phyloP scores from a whole-genome alignment of 37 sponge, comb jelly and placozoan species.

The Diacarnus erythraeanus region DNA sequence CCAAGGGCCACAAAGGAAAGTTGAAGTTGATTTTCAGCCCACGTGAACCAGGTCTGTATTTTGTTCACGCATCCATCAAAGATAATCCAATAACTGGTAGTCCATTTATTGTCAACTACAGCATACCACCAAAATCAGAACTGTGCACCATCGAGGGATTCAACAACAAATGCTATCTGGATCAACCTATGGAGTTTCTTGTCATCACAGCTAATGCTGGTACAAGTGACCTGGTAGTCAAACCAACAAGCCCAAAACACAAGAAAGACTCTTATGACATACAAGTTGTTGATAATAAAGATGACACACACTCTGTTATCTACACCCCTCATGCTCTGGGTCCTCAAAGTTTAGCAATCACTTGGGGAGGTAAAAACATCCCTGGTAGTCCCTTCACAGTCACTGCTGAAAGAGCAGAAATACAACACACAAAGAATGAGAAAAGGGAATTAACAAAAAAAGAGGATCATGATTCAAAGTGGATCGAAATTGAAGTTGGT shows the following conservation, averaged over 20 bases:
- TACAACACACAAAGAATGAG: slow-evolving; percentile 12
- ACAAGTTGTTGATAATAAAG: slow-evolving; percentile 28
- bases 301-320: slow-evolving; percentile 32
- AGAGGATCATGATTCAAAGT: neutral
- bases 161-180: slow-evolving; percentile 13
- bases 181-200: slow-evolving; percentile 33
- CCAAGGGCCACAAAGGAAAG: slow-evolving; percentile 16
- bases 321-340: slow-evolving; percentile 57
- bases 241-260: slow-evolving; percentile 16
- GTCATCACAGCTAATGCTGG: slow-evolving; percentile 42
- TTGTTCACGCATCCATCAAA: slow-evolving; percentile 17
- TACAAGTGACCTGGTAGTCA: slow-evolving; percentile 17
- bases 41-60: slow-evolving; percentile 42
- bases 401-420: slow-evolving; percentile 2
- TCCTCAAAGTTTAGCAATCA: slow-evolving; percentile 47
- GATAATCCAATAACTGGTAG: slow-evolving; percentile 41
- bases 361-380: slow-evolving; percentile 42
- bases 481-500: slow-evolving; percentile 19
- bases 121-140: slow-evolving; percentile 24
- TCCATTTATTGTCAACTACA: slow-evolving; percentile 44
- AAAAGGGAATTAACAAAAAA: neutral
- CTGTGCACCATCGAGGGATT: slow-evolving; percentile 17
- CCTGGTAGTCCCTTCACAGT: slow-evolving; percentile 62
- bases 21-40: slow-evolving; percentile 35
- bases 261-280: slow-evolving; percentile 22